Evolutionary conservation across 2,888 invertebrate genomes (phyloP).

Genomic region (Mechanitis messenoides): DNA sequence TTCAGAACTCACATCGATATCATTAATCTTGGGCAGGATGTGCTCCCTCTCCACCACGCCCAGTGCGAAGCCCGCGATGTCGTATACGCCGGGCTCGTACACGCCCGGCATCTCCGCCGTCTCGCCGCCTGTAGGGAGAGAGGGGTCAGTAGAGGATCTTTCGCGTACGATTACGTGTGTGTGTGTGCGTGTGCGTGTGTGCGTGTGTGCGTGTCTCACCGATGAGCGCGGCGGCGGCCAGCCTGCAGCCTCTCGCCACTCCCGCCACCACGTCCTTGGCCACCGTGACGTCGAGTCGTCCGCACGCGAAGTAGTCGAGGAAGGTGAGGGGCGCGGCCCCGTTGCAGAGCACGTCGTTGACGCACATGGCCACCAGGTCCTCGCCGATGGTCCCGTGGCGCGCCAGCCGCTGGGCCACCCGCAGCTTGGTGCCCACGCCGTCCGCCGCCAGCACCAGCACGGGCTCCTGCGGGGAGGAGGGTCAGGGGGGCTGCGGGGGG

Average conservation of each 20-base stretch:
- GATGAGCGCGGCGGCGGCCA: conserved; percentile 89
- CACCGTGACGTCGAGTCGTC: conserved; percentile 82
- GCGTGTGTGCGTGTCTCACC: conserved; percentile 74
- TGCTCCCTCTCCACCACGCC: conserved; percentile 90
- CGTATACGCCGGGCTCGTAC: conserved; percentile 91
- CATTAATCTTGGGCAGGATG: conserved; percentile 83
- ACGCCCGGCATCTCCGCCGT: conserved; percentile 97
- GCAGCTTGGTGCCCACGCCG: conserved; percentile 98
- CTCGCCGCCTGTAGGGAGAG: conserved; percentile 83
- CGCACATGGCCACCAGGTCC: conserved; percentile 99
- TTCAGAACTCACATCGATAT: conserved; percentile 71
- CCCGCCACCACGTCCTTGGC: conserved; percentile 86
- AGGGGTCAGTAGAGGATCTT: no score
- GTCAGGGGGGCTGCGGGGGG: no score
- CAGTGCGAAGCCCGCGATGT: conserved; percentile 96
- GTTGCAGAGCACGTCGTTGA: conserved; percentile 96
- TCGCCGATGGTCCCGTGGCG: conserved; percentile 90
- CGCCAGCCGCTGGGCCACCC: conserved; percentile 88
- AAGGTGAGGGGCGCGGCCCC: conserved; percentile 98
- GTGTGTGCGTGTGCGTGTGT: neutral
- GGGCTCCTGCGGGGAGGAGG: conserved; percentile 77
- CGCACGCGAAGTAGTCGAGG: conserved; percentile 96
- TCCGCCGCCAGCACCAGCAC: conserved; percentile 95
- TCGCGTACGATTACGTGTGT: neutral
- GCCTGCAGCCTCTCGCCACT: conserved; percentile 88